Base-by-base conservation (phyloP, 2,113 vertebrate genomes). In the Heptranchias perlo region DNA sequence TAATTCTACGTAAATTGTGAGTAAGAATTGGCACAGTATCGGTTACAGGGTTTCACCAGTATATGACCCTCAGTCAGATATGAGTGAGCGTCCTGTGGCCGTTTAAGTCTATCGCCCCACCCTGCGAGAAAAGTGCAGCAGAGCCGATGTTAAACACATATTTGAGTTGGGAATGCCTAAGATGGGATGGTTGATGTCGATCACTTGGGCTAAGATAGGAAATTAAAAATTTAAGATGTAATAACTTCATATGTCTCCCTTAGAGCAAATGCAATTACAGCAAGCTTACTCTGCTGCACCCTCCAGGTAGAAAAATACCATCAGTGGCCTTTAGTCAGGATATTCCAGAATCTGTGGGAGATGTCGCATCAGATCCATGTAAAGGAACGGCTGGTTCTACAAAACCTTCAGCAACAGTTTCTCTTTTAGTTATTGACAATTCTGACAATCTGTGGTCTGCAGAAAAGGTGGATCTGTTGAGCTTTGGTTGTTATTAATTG, bases 201-300 rank as follows among this genome's bases (percentile, higher is more conserved):
- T 94, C 61, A 39, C 5, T 39, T 23, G 6, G 16, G 23, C 61
- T 44, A 94, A 62, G 21, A 44, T 35, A 94, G 58, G 91, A 94
- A 94, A 94, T 94, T 94, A 94, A 94, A 94, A 64, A 94, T 94
- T 47, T n/a, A 94, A 64, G 87, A 65, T 65, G 47, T 65, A 65
- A 65, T 94, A 65, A 67, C 62, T 94, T 65, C 62, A 94, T 28
- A 61, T 47, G 62, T 44, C 62, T 44, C 62, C 61, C n/a, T 94
- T 94, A 35, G 92, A 39, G 61, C 47, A 94, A 94, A 44, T 64
- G 39, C 39, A 65, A 14, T 94, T 94, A 54, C 92, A 94, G 62
- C 39, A 11, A 65, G 62, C 21, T 64, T 94, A 47, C 62, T 65
- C 16, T 94, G 62, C 25, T 65, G 5, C 31, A 94, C 62, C n/a